Base-by-base conservation (phyloP, 1,140 invertebrate species). In the Riptortus pedestris region DNA sequence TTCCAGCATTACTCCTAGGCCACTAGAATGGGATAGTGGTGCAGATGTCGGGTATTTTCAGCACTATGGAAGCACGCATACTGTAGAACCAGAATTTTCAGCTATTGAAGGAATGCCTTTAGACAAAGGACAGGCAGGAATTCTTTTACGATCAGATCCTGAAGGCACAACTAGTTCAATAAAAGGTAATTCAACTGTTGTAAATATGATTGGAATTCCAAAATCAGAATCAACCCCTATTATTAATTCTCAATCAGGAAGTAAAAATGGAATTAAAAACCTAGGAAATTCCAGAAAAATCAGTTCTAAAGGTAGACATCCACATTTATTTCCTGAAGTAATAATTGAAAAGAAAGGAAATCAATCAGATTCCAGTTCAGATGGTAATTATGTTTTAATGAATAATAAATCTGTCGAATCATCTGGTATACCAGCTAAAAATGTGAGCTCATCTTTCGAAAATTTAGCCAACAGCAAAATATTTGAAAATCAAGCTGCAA, bases 1-100 rank as follows among this genome's bases (percentile, higher is more conserved):
- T 7, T 70, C 69, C 9, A 70, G 69, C 60, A 27, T 69, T 14
- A 55, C 61, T 11, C 67, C 69, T 3, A 59, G 64, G 38, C 69
- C 66, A n/a, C 71, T 88, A 2, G 85, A 88, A 74, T 87, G 86
- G 86, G 85, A 87, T 70, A 87, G 83, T 65, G 80, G 85, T 55
- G 86, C 84, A 7, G 86, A 88, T 75, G 85, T 87, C 43, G 86
- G 85, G 4, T 88, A 88, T 74, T 71, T 79, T n/a, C 47, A 61
- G 29, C 12, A 51, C 7, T 29, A 12, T 57, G 24, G 11, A 24
- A 18, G 48, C 20, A 12, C 7, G 3, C 18, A 22, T 51, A 28
- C 9, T 43, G 58, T 7, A 20, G 52, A 31, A 1, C 16, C 29
- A n/a, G 18, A 63, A 24, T 33, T 55, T 16, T 81, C 80, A 67